A percentile compares a stretch with the other conserved stretches of the same genome.
These are phyloP conservation scores for Galbula dea DNA, from an alignment of 2,113 vertebrate species.

Conservation along the genomic window DNA sequence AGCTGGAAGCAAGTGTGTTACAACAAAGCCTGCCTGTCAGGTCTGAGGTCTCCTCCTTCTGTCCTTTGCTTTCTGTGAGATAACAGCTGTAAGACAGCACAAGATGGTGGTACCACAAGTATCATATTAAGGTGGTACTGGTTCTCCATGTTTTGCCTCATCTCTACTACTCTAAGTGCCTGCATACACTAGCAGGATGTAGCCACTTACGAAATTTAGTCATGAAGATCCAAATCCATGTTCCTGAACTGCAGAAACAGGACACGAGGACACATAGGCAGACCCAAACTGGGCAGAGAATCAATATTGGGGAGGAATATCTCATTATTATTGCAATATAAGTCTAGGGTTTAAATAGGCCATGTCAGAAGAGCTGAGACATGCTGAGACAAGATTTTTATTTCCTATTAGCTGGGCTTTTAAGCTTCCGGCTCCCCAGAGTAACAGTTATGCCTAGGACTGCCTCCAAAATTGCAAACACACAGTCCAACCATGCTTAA, in stretches of 20 bases:
- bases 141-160: background rate
- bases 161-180: background rate
- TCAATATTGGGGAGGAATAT: background rate
- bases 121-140: background rate
- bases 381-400: background rate
- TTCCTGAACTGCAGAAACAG: background rate
- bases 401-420: background rate
- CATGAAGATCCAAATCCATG: background rate
- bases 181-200: background rate
- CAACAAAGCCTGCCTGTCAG: background rate
- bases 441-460: background rate
- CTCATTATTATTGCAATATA: background rate
- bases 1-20: background rate
- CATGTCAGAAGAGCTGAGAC: background rate
- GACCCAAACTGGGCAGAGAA: background rate
- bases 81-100: background rate
- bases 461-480: background rate
- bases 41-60: background rate
- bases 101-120: background rate
- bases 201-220: background rate
- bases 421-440: background rate
- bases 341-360: background rate
- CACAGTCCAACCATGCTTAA: background rate
- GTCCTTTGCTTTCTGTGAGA: background rate
- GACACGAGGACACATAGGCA: background rate